Evolutionary conservation across 2,113 vertebrate genomes (phyloP), one percentile per base, ranked within the genome.

Genomic region (Pygoscelis adeliae): DNA sequence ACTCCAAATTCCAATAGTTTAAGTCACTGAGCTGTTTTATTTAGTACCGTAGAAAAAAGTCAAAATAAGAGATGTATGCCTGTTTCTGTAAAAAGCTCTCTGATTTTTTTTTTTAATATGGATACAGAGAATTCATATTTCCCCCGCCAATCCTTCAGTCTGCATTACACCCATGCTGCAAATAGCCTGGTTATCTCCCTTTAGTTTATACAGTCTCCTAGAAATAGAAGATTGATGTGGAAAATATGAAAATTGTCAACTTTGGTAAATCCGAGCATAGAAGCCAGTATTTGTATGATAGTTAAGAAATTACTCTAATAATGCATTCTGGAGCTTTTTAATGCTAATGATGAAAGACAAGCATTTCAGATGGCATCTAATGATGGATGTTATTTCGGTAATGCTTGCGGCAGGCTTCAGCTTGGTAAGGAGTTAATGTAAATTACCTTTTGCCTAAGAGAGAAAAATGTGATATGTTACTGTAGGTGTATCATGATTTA

Each of bases 291-390:
- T 94, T 94, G 87, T 83, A 94, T 58, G 85, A 93, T 94, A 96
- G 96, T 95, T 94, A 92, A 93, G 94, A 95, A 93, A 97, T 96
- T 96, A 96, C 79, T 93, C 92, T 94, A 96, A 96, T 96, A 96
- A 96, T 90, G 90, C 55, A 84, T 90, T 95, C 90, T 74, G 69
- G 79, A 91, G 85, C 47, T 90, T 96, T 93, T 88, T 92, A 97
- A 97, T 96, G 85, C 63, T 96, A 97, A 96, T 90, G 94, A 96
- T 81, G 79, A 96, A 95, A 96, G 96, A 95, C 94, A 97, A 97
- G 97, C 91, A 93, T 91, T 96, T 97, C 95, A 92, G 92, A 88
- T n/a, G 76, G 85, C 90, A 90, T 94, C 58, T 96, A 86, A 89
- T 95, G 94, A 96, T 82, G 87, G 94, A 90, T 95, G 79, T 82